A percentile compares a stretch with the other conserved stretches of the same genome.
Evolutionary conservation across 2,888 invertebrate genomes (phyloP).

Genomic region (Zygothrica quintamaculata): DNA sequence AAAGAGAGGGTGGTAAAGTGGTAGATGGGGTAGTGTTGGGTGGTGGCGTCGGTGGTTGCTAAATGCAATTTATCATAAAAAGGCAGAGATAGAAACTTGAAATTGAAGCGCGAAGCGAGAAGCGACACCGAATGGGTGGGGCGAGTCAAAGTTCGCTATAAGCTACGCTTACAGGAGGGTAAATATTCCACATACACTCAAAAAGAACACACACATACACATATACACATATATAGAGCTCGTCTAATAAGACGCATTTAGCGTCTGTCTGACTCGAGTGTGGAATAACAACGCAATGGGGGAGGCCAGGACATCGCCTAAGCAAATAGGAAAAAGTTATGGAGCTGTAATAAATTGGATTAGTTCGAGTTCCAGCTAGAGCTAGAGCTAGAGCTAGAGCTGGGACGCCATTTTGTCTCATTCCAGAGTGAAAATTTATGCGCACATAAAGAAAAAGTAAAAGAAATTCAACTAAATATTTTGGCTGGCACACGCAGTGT

Average conservation of each 20-base stretch:
- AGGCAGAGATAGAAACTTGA: slow-evolving; percentile 65
- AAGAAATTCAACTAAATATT: slow-evolving; percentile 61
- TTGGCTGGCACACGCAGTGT: slow-evolving; percentile 55
- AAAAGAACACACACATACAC: slow-evolving; percentile 21
- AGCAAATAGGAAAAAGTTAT: slow-evolving; percentile 82
- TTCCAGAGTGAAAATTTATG: slow-evolving; percentile 49
- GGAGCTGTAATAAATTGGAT: slow-evolving; percentile 84
- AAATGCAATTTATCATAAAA: slow-evolving; percentile 81
- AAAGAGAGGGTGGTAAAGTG: slow-evolving; percentile 23
- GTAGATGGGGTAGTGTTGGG: slow-evolving; percentile 37
- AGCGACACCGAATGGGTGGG: slow-evolving; percentile 32
- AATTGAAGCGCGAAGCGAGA: slow-evolving; percentile 64
- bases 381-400: slow-evolving; percentile 10
- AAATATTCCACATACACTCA: slow-evolving; percentile 79
- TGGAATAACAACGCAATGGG: slow-evolving; percentile 12
- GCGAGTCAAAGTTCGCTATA: slow-evolving; percentile 68
- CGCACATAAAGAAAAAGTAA: slow-evolving; percentile 48
- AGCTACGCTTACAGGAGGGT: slow-evolving; percentile 59
- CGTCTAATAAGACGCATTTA: slow-evolving; percentile 79
- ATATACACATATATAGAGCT: slow-evolving; percentile 32
- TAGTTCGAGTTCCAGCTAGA: slow-evolving; percentile 83
- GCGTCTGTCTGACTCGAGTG: slow-evolving; percentile 63
- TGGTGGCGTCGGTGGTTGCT: slow-evolving; percentile 71
- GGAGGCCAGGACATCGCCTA: slow-evolving; percentile 43
- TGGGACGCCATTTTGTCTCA: slow-evolving; percentile 80